Conservation (phyloP, 2,888 invertebrate species). For the Pyrocoelia pectoralis region DNA sequence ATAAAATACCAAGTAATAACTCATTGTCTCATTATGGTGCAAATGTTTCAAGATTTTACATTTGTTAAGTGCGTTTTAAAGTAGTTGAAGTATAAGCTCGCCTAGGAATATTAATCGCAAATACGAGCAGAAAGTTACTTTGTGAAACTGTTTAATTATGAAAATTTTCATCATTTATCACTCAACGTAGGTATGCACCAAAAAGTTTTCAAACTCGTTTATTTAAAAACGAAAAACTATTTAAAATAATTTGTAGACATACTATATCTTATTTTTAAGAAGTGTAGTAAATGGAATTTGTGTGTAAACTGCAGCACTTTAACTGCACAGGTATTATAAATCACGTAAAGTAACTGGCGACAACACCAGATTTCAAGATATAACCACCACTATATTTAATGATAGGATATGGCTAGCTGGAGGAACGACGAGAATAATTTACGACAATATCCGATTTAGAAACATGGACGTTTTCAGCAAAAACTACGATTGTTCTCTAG, state of each 20-base stretch:
- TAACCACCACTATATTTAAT: conserved; percentile 50
- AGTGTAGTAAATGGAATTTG: conserved; percentile 28
- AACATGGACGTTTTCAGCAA: conserved; percentile 22
- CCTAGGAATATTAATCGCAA: no score
- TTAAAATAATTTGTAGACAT: neutral
- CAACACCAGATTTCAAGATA: conserved; percentile 54
- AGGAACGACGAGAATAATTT: conserved; percentile 25
- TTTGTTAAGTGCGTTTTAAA: no score
- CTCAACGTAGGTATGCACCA: no score
- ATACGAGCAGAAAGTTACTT: no score
- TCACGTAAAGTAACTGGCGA: conserved; percentile 54
- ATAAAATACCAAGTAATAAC: no score
- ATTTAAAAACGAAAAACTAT: neutral
- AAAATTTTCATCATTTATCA: no score
- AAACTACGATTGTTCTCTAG: conserved; percentile 17
- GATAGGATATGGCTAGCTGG: conserved; percentile 25
- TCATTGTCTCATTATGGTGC: no score
- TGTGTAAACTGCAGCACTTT: conserved; percentile 52
- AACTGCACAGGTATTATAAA: conserved; percentile 53
- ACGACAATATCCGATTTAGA: conserved; percentile 26
- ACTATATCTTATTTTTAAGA: conserved; percentile 3
- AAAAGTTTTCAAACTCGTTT: no score
- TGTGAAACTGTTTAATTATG: no score
- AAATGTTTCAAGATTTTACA: no score
- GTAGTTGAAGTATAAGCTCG: no score